phyloP scores from a whole-genome alignment of 2,888 invertebrate species.

The Drosophila recens region DNA sequence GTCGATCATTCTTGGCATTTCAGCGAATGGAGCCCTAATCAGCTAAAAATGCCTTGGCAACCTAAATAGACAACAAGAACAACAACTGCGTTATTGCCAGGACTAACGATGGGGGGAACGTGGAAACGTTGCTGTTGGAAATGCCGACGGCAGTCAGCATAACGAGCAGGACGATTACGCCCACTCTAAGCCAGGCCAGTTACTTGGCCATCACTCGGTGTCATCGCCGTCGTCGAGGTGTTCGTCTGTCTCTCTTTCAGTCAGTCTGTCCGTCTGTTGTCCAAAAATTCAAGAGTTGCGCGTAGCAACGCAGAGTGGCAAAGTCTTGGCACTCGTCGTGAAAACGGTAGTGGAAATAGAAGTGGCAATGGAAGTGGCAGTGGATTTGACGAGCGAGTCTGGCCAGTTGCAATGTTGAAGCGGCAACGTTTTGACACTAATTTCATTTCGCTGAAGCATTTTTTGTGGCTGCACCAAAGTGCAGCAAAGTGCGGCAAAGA shows the following conservation, averaged over 20 bases:
- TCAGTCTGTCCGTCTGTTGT: constrained; percentile 19
- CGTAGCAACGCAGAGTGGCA: constrained; percentile 40
- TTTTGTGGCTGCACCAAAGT: constrained; percentile 53
- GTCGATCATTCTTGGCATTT: constrained; percentile 16
- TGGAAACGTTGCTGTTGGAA: constrained; percentile 33
- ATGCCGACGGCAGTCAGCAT: constrained; percentile 59
- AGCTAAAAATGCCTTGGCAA: constrained; percentile 75
- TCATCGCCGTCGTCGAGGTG: constrained; percentile 26
- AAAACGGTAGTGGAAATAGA: constrained; percentile 38
- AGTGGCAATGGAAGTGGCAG: constrained; percentile 51
- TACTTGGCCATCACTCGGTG: constrained; percentile 46
- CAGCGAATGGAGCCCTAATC: constrained; percentile 57
- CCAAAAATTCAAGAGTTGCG: constrained; percentile 49
- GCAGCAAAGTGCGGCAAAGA: constrained; percentile 25
- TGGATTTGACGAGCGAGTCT: constrained; percentile 44
- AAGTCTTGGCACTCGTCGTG: constrained; percentile 26
- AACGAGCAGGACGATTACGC: constrained; percentile 74
- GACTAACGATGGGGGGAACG: constrained; percentile 34
- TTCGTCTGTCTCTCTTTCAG: not conserved
- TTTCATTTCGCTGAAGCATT: constrained; percentile 71
- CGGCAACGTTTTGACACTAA: constrained; percentile 80
- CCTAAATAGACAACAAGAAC: constrained; percentile 31
- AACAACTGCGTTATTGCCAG: constrained; percentile 23
- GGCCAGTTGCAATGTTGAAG: constrained; percentile 56
- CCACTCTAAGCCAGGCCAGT: constrained; percentile 39